Base-by-base conservation (phyloP, 1,140 invertebrate species). In the Battus philenor region DNA sequence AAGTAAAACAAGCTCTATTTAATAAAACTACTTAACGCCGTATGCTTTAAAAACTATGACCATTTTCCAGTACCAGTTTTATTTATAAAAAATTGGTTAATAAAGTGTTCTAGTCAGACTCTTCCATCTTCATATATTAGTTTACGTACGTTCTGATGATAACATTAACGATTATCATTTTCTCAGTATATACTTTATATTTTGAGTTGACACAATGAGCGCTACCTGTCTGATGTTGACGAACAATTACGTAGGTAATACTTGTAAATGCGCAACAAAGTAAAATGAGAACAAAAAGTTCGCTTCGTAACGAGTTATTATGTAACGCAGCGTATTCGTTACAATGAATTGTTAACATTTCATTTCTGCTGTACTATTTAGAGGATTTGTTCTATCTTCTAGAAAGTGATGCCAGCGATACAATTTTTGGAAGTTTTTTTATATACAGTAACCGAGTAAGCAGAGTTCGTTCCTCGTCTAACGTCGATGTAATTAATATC, bases 201-300 rank as follows among this genome's bases (percentile, higher is more conserved):
- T 41, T 26, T 41, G 8, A 29, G 38, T 29, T 41, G 38, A 29
- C 26, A 27, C 36, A 29, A 41, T 41, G 38, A 29, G 15, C 32
- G 8, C 20, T 24, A 26, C 22, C 26, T 36, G 38, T 39, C 36
- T 11, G 36, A 29, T 29, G 24, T 41, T 27, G 12, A 46, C 26
- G 32, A 58, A 50, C 44, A 50, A 51, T 50, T 51, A 59, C 50
- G 15, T 44, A 54, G 38, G 38, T 41, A 41, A 39, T 29, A 41
- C 24, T 41, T 41, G 38, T 56, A 56, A 54, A 55, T 54, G 32
- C 31, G 54, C 54, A 60, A 65, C 58, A 60, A 65, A 59, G 54
- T 50, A 58, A 53, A 65, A 59, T 50, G 47, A 49, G 47, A 51
- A 59, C 47, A 65, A 68, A 62, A 59, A 68, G 45, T 58, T 50